Conservation (phyloP, 2,888 invertebrate species). For the Branchellion lobata region DNA sequence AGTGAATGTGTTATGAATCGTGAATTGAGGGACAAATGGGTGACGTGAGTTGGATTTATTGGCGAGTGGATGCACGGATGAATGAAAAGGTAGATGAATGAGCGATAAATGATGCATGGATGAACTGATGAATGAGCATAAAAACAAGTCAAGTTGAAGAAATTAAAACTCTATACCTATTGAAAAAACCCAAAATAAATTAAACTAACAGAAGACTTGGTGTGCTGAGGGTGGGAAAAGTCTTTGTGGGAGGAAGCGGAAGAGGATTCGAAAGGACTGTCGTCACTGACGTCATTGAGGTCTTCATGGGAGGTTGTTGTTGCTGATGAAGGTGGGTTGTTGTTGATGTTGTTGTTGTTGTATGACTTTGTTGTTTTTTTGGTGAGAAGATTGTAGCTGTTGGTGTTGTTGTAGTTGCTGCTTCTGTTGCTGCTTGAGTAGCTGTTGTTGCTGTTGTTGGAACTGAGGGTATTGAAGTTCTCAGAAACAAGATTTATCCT, state of each 20-base stretch:
- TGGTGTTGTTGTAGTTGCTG: background rate
- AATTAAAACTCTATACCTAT: background rate
- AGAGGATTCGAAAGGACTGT: conserved; percentile 45
- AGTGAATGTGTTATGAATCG: too few species aligned
- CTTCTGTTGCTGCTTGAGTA: background rate
- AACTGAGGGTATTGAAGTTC: background rate
- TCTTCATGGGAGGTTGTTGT: background rate
- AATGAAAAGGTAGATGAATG: too few species aligned
- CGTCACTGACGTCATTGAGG: conserved; percentile 22
- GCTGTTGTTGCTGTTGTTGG: background rate
- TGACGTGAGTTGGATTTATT: too few species aligned
- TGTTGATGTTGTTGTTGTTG: background rate
- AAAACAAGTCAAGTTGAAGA: background rate
- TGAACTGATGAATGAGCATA: background rate
- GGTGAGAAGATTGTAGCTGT: background rate
- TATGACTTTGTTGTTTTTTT: background rate
- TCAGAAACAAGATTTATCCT: background rate
- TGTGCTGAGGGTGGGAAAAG: background rate
- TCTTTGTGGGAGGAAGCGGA: conserved; percentile 44
- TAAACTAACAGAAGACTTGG: conserved; percentile 18
- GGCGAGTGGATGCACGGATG: too few species aligned
- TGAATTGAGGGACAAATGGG: too few species aligned
- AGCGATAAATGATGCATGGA: background rate
- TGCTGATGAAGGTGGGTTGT: background rate
- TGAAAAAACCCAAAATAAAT: background rate